Evolutionary conservation across 2,113 vertebrate species (phyloP), one percentile per base, ranked within the genome.

Genomic region (Sander lucioperca): DNA sequence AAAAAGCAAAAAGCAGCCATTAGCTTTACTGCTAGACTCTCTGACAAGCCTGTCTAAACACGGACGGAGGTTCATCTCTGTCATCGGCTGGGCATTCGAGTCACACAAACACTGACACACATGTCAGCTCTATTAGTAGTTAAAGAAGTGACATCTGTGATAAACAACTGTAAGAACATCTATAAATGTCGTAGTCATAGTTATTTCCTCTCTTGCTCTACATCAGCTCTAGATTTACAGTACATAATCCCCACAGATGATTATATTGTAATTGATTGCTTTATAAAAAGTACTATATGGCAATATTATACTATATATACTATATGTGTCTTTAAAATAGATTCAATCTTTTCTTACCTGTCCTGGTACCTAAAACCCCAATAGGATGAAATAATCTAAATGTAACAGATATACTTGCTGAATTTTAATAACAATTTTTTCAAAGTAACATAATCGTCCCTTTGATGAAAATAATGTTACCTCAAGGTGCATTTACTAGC

Each of bases 1-100:
- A 91, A 92, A 84, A 88, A 92, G 90, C 92, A 92, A 79, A 75
- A 64, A 33, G 6, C 81, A 33, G 61, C 70, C 85, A 25, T 80
- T 47, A 74, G 82, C 66, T 45, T 59, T n/a, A 21, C 62, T 18
- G 61, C 71, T 25, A 59, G 73, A 68, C 66, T 77, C 74, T 75
- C 45, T 13, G 48, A 45, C 51, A 10, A 5, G 86, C 73, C 87
- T 86, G 86, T 90, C 71, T 11, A 86, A 91, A 93, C 89, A 86
- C 3, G 2, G 14, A 57, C 51, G 4, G 70, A 79, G 73, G 69
- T 71, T 71, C 56, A 25, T 90, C 88, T 81, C 71, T 74, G 79
- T 83, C 79, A 72, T 63, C 48, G 23, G 51, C 82, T 5, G 56
- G 21, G 21, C 12, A 16, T 4, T 14, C 14, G 3, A 72, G 74